phyloP scores from a whole-genome alignment of 2,113 vertebrate species.

The Thinocorus orbignyianus region DNA sequence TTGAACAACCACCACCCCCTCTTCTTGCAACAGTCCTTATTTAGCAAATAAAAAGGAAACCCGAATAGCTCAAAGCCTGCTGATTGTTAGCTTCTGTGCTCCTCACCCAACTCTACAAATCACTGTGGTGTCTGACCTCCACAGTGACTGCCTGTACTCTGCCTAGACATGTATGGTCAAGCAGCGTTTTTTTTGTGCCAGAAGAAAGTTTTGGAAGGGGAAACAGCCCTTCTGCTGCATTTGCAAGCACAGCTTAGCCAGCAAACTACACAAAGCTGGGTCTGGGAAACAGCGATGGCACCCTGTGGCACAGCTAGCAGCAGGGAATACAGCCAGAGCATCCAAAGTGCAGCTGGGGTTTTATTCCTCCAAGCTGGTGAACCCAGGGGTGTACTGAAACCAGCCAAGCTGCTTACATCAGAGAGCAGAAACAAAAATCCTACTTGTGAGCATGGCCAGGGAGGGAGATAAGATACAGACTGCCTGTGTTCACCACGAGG shows the following conservation, averaged over 20 bases:
- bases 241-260: neutral
- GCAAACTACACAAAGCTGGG: neutral
- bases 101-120: neutral
- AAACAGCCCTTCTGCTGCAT: neutral
- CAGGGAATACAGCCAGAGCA: neutral
- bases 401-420: neutral
- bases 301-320: neutral
- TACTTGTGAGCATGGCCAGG: fast-evolving
- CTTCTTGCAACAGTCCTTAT: neutral
- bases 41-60: neutral
- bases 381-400: neutral
- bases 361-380: neutral
- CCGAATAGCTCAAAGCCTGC: neutral
- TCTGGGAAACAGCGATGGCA: neutral
- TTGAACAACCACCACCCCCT: neutral
- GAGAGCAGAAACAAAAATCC: neutral
- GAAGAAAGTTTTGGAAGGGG: neutral
- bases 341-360: neutral
- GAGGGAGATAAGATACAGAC: neutral
- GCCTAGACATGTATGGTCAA: neutral
- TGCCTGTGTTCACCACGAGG: neutral
- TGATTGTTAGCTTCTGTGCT: neutral
- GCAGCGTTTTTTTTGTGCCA: neutral
- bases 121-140: neutral
- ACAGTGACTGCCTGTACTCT: neutral